Evolutionary conservation across 2,797 vertebrate genomes (phyloP), one percentile per base, ranked within the genome.

Genomic region (Lutjanus argentimaculatus): DNA sequence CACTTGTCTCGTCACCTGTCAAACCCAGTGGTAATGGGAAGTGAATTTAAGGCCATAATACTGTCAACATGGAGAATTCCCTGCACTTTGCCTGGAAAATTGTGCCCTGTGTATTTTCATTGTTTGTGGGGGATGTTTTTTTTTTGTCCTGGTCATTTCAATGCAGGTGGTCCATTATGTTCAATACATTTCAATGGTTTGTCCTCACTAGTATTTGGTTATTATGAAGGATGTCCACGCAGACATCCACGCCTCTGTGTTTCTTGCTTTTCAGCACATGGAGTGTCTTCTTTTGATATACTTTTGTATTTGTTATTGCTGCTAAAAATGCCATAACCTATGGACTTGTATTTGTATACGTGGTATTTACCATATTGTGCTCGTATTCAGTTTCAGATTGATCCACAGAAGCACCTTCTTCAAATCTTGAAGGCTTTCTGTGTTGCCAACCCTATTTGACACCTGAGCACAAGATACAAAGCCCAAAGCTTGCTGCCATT

Each of bases 301-400:
- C 88, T 89, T 91, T 89, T 91, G 56, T 92, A 88, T 88, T 88
- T 90, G 83, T 93, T 90, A 90, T 89, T 94, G 92, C 93, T 94
- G 94, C 93, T 94, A 93, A 85, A 67, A 79, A 91, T 89, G 89
- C 92, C 88, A 91, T 92, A 90, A 90, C 79, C 73, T 69, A 68
- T 89, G 91, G 89, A 87, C 67, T 82, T 90, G 68, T 85, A 80
- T 89, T 86, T 85, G 77, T 74, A 72, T 69, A 75, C 80, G 65
- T 46, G 66, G 57, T 86, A 36, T 82, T 77, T 17, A 79, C 80
- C 72, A 72, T 79, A 61, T 83, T 48, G 72, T 85, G 90, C 84
- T 88, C 79, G 7, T 75, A 42, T 82, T 77, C n/a, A 17, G 63
- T 63, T 85, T 72, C 52, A 64, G 85, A 79, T 85, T 80, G 77